Evolutionary conservation across 2,113 vertebrate species (phyloP).

Genomic region (Dolichotis patagonum): DNA sequence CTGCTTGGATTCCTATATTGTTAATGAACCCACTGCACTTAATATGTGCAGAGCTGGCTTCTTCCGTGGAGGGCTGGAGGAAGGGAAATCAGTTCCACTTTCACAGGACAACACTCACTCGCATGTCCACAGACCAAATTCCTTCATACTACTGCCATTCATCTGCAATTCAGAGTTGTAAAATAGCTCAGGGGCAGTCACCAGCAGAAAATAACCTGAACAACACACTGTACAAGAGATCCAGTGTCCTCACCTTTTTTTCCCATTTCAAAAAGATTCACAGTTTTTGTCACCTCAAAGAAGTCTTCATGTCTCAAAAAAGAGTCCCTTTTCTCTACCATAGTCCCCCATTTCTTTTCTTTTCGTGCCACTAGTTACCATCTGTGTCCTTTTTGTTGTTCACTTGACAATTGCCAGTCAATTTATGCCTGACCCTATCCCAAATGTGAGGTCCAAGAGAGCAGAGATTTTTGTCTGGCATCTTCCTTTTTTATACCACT

Average conservation of each 20-base stretch:
- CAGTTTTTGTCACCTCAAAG: neutral
- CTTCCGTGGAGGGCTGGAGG: neutral
- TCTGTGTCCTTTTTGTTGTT: neutral
- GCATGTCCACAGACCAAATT: neutral
- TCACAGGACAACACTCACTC: neutral
- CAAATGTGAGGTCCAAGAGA: neutral
- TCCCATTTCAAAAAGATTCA: neutral
- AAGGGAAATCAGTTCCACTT: neutral
- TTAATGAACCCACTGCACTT: no score
- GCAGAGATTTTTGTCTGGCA: neutral
- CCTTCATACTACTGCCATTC: neutral
- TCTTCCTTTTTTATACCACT: neutral
- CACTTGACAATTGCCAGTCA: neutral
- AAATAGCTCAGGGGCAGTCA: conserved; percentile 19
- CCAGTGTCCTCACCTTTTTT: neutral
- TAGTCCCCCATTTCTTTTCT: neutral
- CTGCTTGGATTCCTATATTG: no score
- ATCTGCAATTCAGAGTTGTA: conserved; percentile 35
- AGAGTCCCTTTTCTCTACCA: neutral
- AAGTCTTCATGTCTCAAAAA: neutral
- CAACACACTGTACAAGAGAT: neutral
- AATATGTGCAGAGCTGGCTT: neutral
- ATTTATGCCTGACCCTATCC: neutral
- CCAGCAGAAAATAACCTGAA: neutral
- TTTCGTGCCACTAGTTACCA: neutral